Evolutionary conservation across 2,888 invertebrate genomes (phyloP), one percentile per base, ranked within the genome.

Genomic region (Himalopsyche japonica): DNA sequence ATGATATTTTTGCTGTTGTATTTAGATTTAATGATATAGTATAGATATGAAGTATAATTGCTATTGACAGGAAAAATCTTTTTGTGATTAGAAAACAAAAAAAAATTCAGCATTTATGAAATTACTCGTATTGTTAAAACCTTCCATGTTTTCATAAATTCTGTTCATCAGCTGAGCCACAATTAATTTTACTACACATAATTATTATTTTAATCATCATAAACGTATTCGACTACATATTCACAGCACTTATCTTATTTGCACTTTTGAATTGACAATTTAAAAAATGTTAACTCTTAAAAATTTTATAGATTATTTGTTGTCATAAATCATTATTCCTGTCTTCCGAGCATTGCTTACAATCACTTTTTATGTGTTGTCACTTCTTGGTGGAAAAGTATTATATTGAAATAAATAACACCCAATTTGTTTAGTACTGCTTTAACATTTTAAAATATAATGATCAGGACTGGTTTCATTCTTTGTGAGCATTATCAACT

Each of bases 271-370:
- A 88, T 88, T 88, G 88, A 88, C 88, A 88, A 88, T 87, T 88
- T 88, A 84, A 86, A 88, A 88, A 86, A 88, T 88, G 88, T 88
- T 88, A 87, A 88, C 89, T 89, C 90, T 90, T 90, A 90, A 90
- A 89, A 90, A 88, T 88, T 88, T 88, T 86, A 88, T 89, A 91
- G 1, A 24, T 57, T n/a, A 57, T 57, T 4, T 57, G 7, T 3
- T 20, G n/a, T 57, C 57, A 57, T 6, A 20, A 20, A 57, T 0
- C 20, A 7, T 57, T 24, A 57, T 57, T 57, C 20, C 57, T 57
- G 20, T 57, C 20, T 20, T 57, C 57, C 20, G n/a, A 20, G 57
- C 57, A 57, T 20, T 20, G n/a, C 5, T 57, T 57, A 3, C 20
- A 57, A 20, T 57, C 49, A 3, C n/a, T n/a, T n/a, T n/a, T n/a